Base-by-base conservation (phyloP, 53 echinoderm and acorn worm species). In the Mesocentrotus franciscanus region DNA sequence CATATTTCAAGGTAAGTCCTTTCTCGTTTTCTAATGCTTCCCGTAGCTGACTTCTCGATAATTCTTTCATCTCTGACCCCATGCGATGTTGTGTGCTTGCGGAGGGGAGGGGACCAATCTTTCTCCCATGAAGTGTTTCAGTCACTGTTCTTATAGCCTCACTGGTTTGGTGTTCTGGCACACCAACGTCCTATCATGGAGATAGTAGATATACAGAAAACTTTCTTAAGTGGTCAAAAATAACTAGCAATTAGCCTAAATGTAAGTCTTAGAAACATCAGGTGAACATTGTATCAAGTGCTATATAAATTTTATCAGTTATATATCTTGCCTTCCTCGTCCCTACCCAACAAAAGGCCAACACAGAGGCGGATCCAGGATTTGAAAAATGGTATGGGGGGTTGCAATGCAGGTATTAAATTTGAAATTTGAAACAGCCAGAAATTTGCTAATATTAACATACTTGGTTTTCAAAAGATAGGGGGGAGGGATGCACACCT, bases 141-240 rank as follows among this genome's bases (percentile, higher is more conserved):
- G n/a, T 20, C 22, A 75, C 93, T 6, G 22, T 56, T 10, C 55
- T 49, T 18, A 92, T 92, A 26, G 75, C 93, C 26, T 92, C 93
- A 56, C 76, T 75, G 49, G 93, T 92, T 4, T 13, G 22, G 29
- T 92, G 72, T n/a, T 92, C 60, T 10, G 93, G 93, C 2, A 92
- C 93, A 55, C 93, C 93, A 10, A 92, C 22, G 32, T 92, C 93
- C 93, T 92, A 76, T 92, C 93, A 75, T 74, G 16, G 93, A 75
- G n/a, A 36, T 26, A 71, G 9, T 71, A 71, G n/a, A 26, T 71
- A 26, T n/a, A 24, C 71, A 71, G 9, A 1, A 24, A 71, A 71
- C 9, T 71, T n/a, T 26, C n/a, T 71, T n/a, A 26, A 26, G 24
- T 71, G 9, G 26, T 10, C 71, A 71, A 71, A 15, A 26, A 71